Evolutionary conservation across 2,113 vertebrate genomes (phyloP), one percentile per base, ranked within the genome.

Genomic region (Channa argus): DNA sequence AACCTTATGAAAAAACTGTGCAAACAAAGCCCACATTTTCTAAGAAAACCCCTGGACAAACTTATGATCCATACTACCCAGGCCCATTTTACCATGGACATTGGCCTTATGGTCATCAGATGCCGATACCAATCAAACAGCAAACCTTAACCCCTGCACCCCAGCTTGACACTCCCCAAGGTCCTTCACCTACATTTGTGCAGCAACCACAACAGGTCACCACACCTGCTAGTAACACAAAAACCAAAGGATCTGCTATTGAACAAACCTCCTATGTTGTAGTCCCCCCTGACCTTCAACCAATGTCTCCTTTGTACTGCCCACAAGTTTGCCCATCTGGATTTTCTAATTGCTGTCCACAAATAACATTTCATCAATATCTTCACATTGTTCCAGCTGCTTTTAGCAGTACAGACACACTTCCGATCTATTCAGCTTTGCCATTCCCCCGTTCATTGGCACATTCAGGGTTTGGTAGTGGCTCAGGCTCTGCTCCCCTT

Each of bases 321-420:
- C 52, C 78, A 38, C 55, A 68, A 2, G 36, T 45, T 71, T 93
- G 90, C 45, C 41, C 66, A 10, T 12, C 71, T 61, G 89, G 70
- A n/a, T 9, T 80, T 34, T 24, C 38, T 12, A 62, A 80, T 12
- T 94, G 91, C 33, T 94, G 91, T 59, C 74, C 71, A 36, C 83
- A 91, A 76, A 77, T 91, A 33, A 3, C 86, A 34, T 89, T 87
- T 43, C 89, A 91, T 74, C 91, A 94, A 5, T 88, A 93, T 75
- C 11, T 87, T 12, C 85, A 91, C 63, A 13, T 87, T 75, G 3
- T 79, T 45, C 80, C 86, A 33, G 9, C 41, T 63, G 54, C n/a
- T 36, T 13, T 0, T 64, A 62, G 54, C 0, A 24, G 33, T 60
- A 44, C 73, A 62, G 59, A 46, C 38, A 8, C 13, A 4, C 12